Conservation (phyloP, 2,888 invertebrate genomes). For the Nephrotoma guestfalica region DNA sequence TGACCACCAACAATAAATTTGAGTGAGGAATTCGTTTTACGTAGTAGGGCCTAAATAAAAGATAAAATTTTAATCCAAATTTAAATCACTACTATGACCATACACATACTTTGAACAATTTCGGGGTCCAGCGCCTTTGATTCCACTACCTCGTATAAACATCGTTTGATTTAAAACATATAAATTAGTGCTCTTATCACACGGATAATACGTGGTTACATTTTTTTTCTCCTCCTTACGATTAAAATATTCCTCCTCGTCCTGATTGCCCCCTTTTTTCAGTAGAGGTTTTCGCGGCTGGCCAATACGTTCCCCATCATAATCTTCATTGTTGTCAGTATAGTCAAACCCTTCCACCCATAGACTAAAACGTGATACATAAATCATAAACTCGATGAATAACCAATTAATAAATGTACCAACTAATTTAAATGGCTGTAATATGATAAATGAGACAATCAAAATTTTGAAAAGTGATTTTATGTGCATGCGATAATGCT, state of each 20-base stretch:
- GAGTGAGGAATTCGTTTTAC: slow-evolving; percentile 60
- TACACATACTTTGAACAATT: slow-evolving; percentile 29
- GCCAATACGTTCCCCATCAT: background rate
- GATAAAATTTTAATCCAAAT: background rate
- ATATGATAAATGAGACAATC: slow-evolving; percentile 8
- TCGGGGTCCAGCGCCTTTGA: slow-evolving; percentile 28
- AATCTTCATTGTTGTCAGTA: background rate
- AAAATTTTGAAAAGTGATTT: background rate
- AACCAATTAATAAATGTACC: slow-evolving; percentile 32
- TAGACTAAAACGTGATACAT: slow-evolving; percentile 24
- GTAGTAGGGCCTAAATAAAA: slow-evolving; percentile 42
- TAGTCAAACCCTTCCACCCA: slow-evolving; percentile 24
- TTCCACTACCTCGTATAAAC: slow-evolving; percentile 29
- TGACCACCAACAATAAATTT: slow-evolving; percentile 61
- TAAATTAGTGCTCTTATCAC: slow-evolving; percentile 56
- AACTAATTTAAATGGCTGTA: slow-evolving; percentile 32
- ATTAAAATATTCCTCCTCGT: slow-evolving; percentile 32
- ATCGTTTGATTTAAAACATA: slow-evolving; percentile 50
- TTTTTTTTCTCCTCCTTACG: slow-evolving; percentile 23
- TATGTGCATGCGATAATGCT: slow-evolving; percentile 9
- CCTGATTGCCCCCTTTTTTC: slow-evolving; percentile 24
- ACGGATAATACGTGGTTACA: slow-evolving; percentile 37
- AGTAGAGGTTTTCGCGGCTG: background rate
- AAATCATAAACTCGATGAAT: slow-evolving; percentile 27
- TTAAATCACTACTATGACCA: background rate